phyloP scores from a whole-genome alignment of 2,113 vertebrate species.

The Ochotona princeps region DNA sequence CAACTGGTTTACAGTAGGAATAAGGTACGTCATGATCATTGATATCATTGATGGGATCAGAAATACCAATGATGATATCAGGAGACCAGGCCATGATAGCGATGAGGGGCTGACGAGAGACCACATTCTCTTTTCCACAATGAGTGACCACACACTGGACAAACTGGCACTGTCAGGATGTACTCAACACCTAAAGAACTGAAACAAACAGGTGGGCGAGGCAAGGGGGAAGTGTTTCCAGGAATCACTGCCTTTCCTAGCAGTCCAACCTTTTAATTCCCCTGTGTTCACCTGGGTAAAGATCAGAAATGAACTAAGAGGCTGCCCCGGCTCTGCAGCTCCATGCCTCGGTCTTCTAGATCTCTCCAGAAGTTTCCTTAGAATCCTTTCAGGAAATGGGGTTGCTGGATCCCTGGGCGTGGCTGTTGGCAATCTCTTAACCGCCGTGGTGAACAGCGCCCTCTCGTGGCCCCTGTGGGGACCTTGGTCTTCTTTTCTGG shows the following conservation, averaged over 20 bases:
- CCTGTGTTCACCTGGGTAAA: conserved; percentile 19
- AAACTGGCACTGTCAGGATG: neutral
- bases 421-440: neutral
- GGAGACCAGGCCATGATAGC: neutral
- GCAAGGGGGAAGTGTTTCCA: neutral
- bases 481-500: neutral
- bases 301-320: conserved; percentile 41
- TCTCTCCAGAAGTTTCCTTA: neutral
- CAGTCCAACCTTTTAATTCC: conserved; percentile 16
- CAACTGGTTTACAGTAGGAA: neutral
- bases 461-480: too few relatives aligned
- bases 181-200: neutral
- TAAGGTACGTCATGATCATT: conserved; percentile 15
- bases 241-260: conserved; percentile 38
- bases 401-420: neutral
- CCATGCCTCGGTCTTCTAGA: neutral
- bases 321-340: neutral
- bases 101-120: neutral
- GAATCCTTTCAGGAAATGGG: neutral
- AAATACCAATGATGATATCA: neutral
- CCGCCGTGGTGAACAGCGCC: neutral
- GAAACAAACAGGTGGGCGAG: neutral
- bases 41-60: conserved; percentile 29
- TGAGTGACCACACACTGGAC: neutral
- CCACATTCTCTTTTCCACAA: neutral